phyloP scores from a whole-genome alignment of 2,888 invertebrate species.

The Dynastes tityus region DNA sequence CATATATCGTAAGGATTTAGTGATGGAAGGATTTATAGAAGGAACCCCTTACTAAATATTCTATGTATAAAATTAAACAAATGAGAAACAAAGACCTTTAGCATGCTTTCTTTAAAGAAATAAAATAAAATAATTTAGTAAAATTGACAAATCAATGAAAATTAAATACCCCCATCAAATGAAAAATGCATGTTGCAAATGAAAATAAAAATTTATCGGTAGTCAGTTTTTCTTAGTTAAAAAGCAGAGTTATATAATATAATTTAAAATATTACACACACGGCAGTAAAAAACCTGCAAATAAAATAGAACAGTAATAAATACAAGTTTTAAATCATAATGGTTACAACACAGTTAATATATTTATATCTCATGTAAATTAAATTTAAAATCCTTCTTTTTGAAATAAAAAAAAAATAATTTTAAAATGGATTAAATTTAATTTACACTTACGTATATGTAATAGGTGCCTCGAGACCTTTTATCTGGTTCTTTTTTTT shows the following conservation, averaged over 20 bases:
- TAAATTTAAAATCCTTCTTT: conserved; percentile 50
- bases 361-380: too few relatives aligned
- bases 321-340: neutral
- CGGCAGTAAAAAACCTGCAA: conserved; percentile 65
- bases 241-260: conserved; percentile 60
- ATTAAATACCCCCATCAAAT: neutral
- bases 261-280: conserved; percentile 68
- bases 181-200: conserved; percentile 56
- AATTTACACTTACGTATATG: conserved; percentile 2
- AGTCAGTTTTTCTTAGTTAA: conserved; percentile 59
- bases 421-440: neutral
- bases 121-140: neutral
- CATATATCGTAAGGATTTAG: conserved; percentile 26
- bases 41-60: conserved; percentile 4
- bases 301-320: conserved; percentile 43
- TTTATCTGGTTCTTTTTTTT: neutral
- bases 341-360: too few relatives aligned
- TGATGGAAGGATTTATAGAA: conserved; percentile 26
- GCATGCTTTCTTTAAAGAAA: conserved; percentile 11
- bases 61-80: neutral
- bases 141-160: too few relatives aligned
- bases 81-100: conserved; percentile 40
- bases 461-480: conserved; percentile 48
- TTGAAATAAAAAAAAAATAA: conserved; percentile 25
- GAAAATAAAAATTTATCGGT: conserved; percentile 49